Evolutionary conservation across 2,888 invertebrate genomes (phyloP), one percentile per base, ranked within the genome.

Genomic region (Lamellibrachia columna): DNA sequence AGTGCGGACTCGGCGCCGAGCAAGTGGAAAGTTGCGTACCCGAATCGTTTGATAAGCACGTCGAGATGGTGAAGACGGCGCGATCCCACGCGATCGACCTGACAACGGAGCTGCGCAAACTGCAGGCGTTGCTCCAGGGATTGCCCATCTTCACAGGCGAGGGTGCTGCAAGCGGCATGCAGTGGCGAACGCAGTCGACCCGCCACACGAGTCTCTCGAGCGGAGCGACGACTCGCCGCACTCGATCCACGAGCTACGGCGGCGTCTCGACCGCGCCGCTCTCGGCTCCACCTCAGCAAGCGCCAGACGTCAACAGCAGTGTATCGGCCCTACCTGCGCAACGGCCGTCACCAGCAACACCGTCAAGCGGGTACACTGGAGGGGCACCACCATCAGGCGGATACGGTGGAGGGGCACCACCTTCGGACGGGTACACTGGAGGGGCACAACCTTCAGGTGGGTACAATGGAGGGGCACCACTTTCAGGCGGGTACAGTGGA

Each of bases 141-240:
- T 92, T 94, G 92, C 94, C 94, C 9, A 93, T 94, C 22, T 94
- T 94, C 92, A 92, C 93, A 8, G 93, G 94, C 75, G 75, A 75
- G n/a, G 91, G 75, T 22, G 22, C 22, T 52, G 60, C 15, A 40
- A 52, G 22, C 91, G 91, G 58, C 91, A n/a, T 11, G 22, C 53
- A 52, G 58, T 92, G 92, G 91, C 91, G 40, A n/a, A 91, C 91
- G 90, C 92, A 3, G 90, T 53, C 53, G 92, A 90, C 91, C 11
- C 58, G 11, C 11, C 92, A 9, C 92, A 55, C 52, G 91, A 91
- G 55, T 53, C 90, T 28, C 91, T 60, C 40, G 91, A 92, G 40
- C 91, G 92, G 52, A 60, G 22, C 52, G 55, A 60, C 60, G 91
- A 58, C 9, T 60, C 92, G 55, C 58, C 28, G n/a, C 90, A 92